phyloP scores from a whole-genome alignment of 37 sponge, comb jelly and placozoan species.

The Bolinopsis microptera region DNA sequence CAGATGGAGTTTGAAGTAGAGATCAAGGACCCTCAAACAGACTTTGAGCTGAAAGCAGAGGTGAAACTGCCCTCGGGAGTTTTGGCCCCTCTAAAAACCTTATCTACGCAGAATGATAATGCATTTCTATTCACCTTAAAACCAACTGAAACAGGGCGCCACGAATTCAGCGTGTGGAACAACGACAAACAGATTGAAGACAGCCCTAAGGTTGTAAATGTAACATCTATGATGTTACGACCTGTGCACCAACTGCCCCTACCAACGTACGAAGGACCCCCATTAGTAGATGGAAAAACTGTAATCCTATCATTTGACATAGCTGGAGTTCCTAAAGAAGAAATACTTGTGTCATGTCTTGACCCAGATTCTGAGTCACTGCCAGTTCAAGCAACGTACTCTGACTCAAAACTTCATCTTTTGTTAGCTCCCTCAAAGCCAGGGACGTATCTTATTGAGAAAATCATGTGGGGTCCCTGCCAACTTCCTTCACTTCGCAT shows the following conservation, averaged over 20 bases:
- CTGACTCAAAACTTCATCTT: background rate
- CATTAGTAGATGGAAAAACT: background rate
- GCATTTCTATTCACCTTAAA: background rate
- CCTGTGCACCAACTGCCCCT: background rate
- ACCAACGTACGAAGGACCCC: conserved; percentile 40
- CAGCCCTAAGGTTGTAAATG: conserved; percentile 8
- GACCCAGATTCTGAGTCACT: background rate
- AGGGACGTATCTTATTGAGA: background rate
- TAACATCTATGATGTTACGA: background rate
- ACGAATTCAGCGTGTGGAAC: conserved; percentile 23
- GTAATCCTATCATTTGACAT: conserved; percentile 8
- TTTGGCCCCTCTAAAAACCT: background rate
- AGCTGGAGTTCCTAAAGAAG: background rate
- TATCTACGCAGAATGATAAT: background rate
- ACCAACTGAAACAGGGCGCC: conserved; percentile 4
- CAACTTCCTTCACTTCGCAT: background rate
- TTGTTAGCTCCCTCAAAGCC: background rate
- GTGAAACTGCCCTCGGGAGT: background rate
- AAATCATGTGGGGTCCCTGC: background rate
- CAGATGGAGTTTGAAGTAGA: conserved; percentile 6
- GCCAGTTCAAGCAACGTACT: too few relatives aligned
- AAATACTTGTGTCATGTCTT: background rate
- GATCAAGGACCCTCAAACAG: background rate
- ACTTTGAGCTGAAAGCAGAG: background rate
- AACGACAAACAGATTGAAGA: background rate